Evolutionary conservation across 2,113 vertebrate genomes (phyloP).

Genomic region (Zootoca vivipara): DNA sequence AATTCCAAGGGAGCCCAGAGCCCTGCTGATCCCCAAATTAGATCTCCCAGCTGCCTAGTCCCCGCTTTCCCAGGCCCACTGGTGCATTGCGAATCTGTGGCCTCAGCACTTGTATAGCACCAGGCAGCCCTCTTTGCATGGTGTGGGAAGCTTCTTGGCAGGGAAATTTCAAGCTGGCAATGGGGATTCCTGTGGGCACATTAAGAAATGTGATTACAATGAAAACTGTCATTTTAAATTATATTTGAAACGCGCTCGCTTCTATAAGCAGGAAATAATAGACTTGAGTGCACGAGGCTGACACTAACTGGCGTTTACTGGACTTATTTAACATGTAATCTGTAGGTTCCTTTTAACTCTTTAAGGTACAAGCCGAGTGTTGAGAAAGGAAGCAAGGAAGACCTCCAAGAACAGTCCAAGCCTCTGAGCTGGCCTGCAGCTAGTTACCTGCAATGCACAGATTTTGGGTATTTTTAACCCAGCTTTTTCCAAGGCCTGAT

Average conservation of each 20-base stretch:
- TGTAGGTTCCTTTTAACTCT: constrained; percentile 2
- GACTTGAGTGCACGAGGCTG: constrained; percentile 1
- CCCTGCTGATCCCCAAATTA: neutral
- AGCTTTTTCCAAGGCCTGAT: neutral
- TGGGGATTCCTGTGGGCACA: neutral
- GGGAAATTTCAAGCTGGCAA: constrained; percentile 4
- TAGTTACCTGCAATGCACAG: neutral
- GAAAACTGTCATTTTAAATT: neutral
- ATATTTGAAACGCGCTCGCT: constrained; percentile 31
- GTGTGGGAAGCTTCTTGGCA: neutral
- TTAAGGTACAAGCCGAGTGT: neutral
- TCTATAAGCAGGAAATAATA: neutral
- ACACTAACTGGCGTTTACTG: constrained; percentile 1
- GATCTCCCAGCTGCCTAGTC: neutral
- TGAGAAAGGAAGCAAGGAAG: constrained; percentile 12
- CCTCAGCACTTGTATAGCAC: neutral
- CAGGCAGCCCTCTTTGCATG: neutral
- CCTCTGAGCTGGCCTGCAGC: neutral
- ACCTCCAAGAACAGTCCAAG: constrained; percentile 4
- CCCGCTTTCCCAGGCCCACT: neutral
- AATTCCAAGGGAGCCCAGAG: neutral
- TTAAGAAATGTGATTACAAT: neutral
- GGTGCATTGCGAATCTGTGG: neutral
- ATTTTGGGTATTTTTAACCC: no score
- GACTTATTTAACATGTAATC: neutral